phyloP scores from a whole-genome alignment of 35 echinoderm and acorn worm species.

The Apostichopus parvimensis region DNA sequence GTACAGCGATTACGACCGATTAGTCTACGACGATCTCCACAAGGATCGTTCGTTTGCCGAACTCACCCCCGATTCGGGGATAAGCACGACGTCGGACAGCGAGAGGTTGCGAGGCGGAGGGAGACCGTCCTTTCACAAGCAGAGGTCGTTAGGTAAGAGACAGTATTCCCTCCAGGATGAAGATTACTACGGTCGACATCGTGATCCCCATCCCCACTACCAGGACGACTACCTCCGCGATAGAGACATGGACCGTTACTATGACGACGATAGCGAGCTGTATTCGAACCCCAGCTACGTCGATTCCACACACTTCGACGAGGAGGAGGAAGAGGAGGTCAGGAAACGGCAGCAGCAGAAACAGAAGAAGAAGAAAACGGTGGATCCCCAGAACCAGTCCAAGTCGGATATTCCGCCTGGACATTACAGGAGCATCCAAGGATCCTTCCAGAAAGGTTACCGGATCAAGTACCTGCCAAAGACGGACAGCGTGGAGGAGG shows the following conservation, averaged over 20 bases:
- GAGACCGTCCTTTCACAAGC: constrained; percentile 44
- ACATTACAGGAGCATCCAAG: constrained; percentile 90
- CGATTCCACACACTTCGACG: constrained; percentile 58
- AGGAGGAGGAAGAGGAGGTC: constrained; percentile 67
- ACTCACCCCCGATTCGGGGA: constrained; percentile 96
- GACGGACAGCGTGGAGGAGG: constrained; percentile 78
- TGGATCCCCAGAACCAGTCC: constrained; percentile 27
- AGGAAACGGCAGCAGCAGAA: constrained; percentile 62
- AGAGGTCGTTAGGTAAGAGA: constrained; percentile 54
- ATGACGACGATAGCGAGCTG: constrained; percentile 45
- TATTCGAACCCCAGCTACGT: constrained; percentile 48
- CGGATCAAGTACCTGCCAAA: constrained; percentile 95
- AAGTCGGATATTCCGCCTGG: constrained; percentile 90
- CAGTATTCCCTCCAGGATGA: constrained; percentile 83
- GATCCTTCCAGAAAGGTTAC: constrained; percentile 76
- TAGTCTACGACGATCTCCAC: constrained; percentile 57
- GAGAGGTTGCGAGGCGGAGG: constrained; percentile 66
- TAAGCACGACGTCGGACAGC: constrained; percentile 91
- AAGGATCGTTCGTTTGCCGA: constrained; percentile 78
- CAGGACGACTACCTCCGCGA: constrained; percentile 59
- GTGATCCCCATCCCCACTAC: constrained; percentile 31
- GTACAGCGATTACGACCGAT: constrained; percentile 52
- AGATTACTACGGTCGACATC: constrained; percentile 49
- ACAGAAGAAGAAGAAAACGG: constrained; percentile 77
- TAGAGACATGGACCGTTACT: constrained; percentile 39